Percentiles rank a stretch among this genome's conserved stretches.
Conservation (phyloP, 2,797 vertebrate genomes). For the Rhincodon typus region DNA sequence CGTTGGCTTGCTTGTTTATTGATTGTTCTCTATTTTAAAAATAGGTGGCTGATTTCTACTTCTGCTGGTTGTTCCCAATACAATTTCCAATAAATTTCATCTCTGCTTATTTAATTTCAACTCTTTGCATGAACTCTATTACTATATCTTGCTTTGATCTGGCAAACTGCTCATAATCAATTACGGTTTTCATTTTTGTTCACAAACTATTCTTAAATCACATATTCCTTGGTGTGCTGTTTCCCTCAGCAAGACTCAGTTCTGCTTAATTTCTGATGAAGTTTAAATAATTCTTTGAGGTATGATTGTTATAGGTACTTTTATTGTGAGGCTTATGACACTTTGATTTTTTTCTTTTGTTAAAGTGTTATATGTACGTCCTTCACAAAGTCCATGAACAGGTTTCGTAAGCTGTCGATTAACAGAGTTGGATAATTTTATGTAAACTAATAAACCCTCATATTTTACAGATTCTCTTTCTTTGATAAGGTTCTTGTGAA, state of each 20-base stretch:
- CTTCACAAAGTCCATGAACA: neutral
- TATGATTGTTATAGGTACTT: neutral
- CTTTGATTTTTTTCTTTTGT: neutral
- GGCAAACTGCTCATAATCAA: neutral
- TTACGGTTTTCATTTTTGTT: neutral
- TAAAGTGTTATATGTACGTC: neutral
- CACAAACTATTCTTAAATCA: neutral
- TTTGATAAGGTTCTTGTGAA: neutral
- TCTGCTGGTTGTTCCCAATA: neutral
- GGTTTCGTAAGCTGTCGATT: neutral
- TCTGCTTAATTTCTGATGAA: neutral
- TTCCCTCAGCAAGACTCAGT: neutral
- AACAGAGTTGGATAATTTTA: neutral
- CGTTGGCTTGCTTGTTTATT: neutral
- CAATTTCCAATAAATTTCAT: neutral
- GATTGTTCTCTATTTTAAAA: neutral
- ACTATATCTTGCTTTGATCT: neutral
- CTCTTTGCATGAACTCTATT: neutral
- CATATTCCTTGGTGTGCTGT: neutral
- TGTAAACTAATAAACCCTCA: neutral
- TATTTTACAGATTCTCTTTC: neutral
- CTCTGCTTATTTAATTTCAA: neutral
- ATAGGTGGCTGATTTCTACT: neutral
- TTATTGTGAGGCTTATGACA: neutral
- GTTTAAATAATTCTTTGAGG: neutral